Evolutionary conservation across 2,888 invertebrate species (phyloP), one percentile per base, ranked within the genome.

Genomic region (Cylloceria caligata): DNA sequence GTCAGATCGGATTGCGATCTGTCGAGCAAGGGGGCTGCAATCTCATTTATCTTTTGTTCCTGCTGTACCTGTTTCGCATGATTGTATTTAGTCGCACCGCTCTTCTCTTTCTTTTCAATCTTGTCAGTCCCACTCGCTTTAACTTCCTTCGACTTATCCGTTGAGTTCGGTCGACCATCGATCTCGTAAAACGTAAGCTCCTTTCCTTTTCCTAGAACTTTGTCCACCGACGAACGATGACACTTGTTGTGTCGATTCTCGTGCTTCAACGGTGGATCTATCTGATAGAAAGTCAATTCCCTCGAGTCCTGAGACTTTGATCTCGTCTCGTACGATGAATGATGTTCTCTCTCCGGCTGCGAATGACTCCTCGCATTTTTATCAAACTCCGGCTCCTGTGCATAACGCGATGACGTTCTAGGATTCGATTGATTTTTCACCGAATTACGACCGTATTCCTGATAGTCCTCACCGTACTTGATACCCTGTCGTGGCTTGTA

Each of bases 161-260:
- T 84, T 0, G n/a, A 71, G 55, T 79, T 49, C 3, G 83, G 64
- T 3, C 89, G 90, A 47, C 89, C 89, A 45, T 92, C 92, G 84
- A 91, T 91, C 86, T 91, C 91, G 84, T 92, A 91, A 78, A 91
- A 91, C 13, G 89, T 89, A 73, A 91, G 85, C 78, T 91, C 91
- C 36, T 80, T 83, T 5, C 78, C 84, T 49, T 89, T 90, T 47
- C 4, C 65, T 11, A 79, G 78, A 19, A 82, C 72, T 83, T 89
- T 90, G 34, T 91, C 89, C 24, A 65, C 74, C 13, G 68, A 71
- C 5, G 85, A 73, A 49, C 88, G 88, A 82, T 90, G 88, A 71
- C 85, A 84, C 74, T 90, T 92, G 60, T 82, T 76, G 45, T 89
- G 89, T 30, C 88, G 87, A 81, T 83, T 89, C 49, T 89, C 89